Conservation (phyloP, 1,140 invertebrate species). For the Camponotus pennsylvanicus region DNA sequence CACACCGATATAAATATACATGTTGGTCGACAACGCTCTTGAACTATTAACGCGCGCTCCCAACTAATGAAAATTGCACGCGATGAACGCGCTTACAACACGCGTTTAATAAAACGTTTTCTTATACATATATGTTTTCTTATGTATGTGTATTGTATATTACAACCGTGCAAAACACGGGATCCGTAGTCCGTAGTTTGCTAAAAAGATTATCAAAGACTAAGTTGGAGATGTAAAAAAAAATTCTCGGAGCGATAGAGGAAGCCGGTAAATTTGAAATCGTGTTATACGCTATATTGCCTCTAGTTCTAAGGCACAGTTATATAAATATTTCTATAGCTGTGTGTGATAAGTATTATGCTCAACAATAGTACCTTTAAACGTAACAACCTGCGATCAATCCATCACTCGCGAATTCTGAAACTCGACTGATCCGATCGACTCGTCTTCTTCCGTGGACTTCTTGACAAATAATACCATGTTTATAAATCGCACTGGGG, state of each 20-base stretch:
- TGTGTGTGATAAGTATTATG: slow-evolving; percentile 63
- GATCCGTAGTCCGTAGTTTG: not conserved
- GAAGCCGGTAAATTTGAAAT: slow-evolving; percentile 47
- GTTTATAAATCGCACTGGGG: not conserved
- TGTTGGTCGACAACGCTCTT: not conserved
- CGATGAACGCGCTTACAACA: slow-evolving; percentile 8
- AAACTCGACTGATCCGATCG: not conserved
- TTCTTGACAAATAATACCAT: slow-evolving; percentile 35
- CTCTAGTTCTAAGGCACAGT: slow-evolving; percentile 71
- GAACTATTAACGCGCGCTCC: not conserved
- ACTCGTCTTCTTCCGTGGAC: not conserved
- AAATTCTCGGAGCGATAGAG: slow-evolving; percentile 33
- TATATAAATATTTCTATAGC: slow-evolving; percentile 61
- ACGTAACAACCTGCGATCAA: slow-evolving; percentile 40
- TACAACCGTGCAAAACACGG: slow-evolving; percentile 30
- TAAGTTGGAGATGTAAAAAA: slow-evolving; percentile 6
- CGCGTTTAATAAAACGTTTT: slow-evolving; percentile 9
- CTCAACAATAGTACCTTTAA: slow-evolving; percentile 54
- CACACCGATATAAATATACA: slow-evolving; percentile 45
- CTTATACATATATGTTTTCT: not conserved
- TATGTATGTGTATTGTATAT: slow-evolving; percentile 15
- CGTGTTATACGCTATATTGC: slow-evolving; percentile 51
- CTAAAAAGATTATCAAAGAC: slow-evolving; percentile 5
- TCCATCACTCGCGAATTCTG: slow-evolving; percentile 8
- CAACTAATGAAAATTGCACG: not conserved